phyloP scores from a whole-genome alignment of 2,797 vertebrate genomes.

The Squalus acanthias region DNA sequence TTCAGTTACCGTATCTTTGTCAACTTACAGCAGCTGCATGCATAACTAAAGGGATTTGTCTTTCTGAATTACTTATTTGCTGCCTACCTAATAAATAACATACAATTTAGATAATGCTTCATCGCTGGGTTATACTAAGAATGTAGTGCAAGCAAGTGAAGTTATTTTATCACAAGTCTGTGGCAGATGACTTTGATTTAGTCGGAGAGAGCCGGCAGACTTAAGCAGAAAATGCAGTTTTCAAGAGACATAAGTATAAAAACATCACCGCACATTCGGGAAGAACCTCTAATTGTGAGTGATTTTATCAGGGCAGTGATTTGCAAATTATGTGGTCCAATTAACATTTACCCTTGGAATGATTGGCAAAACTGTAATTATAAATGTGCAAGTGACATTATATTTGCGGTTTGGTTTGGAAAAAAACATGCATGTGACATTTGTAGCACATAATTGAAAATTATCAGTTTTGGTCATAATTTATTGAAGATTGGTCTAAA shows the following conservation, averaged over 20 bases:
- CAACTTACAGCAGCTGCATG: conserved; percentile 57
- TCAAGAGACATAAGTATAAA: neutral
- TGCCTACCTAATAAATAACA: conserved; percentile 64
- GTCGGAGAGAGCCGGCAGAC: conserved; percentile 51
- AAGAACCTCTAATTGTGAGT: conserved; percentile 8
- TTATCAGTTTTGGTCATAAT: conserved; percentile 25
- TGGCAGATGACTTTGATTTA: conserved; percentile 59
- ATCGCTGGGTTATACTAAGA: conserved; percentile 56
- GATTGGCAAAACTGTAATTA: conserved; percentile 22
- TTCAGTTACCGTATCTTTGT: conserved; percentile 63
- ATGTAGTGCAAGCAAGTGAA: conserved; percentile 54
- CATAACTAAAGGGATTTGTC: conserved; percentile 64
- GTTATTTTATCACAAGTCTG: conserved; percentile 55
- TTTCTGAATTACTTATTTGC: conserved; percentile 62
- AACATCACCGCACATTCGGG: neutral
- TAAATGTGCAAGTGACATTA: conserved; percentile 24
- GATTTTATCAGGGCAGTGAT: conserved; percentile 25
- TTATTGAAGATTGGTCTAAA: conserved; percentile 22
- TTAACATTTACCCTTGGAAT: neutral
- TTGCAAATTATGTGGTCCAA: conserved; percentile 12
- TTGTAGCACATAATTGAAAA: conserved; percentile 14
- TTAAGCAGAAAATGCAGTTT: conserved; percentile 53
- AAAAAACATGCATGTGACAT: neutral
- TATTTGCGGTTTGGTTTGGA: neutral
- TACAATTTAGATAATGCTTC: conserved; percentile 66